Conservation (phyloP, 2,888 invertebrate species). For the Tetropium fuscum region DNA sequence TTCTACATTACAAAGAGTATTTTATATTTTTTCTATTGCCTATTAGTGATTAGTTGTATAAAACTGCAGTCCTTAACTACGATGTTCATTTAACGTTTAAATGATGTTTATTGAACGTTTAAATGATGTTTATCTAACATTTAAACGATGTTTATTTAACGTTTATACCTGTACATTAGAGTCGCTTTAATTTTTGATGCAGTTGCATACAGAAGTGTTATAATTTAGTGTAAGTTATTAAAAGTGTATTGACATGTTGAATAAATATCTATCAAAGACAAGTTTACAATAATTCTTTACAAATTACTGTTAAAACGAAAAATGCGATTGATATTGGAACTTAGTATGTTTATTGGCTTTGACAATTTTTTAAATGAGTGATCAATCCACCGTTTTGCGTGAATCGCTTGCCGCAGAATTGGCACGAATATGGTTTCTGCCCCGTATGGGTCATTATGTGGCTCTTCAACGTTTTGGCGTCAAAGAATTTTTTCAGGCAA, state of each 20-base stretch:
- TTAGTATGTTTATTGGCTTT: conserved; percentile 29
- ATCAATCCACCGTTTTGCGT: conserved; percentile 51
- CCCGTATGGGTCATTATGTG: conserved; percentile 59
- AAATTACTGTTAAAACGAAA: too few relatives aligned
- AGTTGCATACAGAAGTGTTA: conserved; percentile 15
- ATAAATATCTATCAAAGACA: conserved; percentile 30
- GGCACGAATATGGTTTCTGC: conserved; percentile 57
- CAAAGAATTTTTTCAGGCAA: conserved; percentile 58
- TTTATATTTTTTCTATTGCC: conserved; percentile 21
- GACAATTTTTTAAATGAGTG: conserved; percentile 45
- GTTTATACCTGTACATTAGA: conserved; percentile 2
- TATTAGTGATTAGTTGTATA: neutral
- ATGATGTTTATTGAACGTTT: too few relatives aligned
- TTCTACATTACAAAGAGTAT: neutral
- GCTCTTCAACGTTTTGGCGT: conserved; percentile 56
- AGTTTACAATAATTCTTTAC: too few relatives aligned
- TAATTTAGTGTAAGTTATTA: conserved; percentile 12
- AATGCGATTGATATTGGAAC: too few relatives aligned
- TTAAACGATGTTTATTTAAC: neutral
- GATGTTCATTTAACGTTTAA: too few relatives aligned
- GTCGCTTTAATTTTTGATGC: conserved; percentile 10
- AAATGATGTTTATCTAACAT: neutral
- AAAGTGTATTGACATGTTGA: conserved; percentile 15
- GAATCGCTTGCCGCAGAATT: conserved; percentile 56
- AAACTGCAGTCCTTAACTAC: too few relatives aligned